These are phyloP conservation scores for Thalassarche chlororhynchos DNA, from an alignment of 2,113 vertebrate species.

Conservation along the genomic window DNA sequence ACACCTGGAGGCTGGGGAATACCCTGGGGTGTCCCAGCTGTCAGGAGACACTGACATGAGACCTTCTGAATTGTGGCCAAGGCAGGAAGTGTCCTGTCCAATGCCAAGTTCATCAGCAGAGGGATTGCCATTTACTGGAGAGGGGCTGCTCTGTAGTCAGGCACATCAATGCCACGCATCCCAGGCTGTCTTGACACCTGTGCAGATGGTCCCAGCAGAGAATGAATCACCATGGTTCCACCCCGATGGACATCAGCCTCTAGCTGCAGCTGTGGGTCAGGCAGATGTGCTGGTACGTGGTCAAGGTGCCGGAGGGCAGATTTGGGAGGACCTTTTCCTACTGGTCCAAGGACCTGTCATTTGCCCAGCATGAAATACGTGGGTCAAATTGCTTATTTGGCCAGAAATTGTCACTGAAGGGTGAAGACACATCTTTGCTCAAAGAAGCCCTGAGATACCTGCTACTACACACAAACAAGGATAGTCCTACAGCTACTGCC, in stretches of 20 bases:
- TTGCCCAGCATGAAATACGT: neutral
- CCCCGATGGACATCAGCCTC: neutral
- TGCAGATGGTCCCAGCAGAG: neutral
- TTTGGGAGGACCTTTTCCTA: neutral
- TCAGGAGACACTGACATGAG: neutral
- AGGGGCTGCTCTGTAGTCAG: neutral
- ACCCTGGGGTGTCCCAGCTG: neutral
- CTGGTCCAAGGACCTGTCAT: neutral
- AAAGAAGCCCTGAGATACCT: neutral
- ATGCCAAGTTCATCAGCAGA: neutral
- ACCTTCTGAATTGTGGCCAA: neutral
- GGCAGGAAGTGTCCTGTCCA: neutral
- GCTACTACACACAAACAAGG: neutral
- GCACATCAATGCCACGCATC: fast-evolving
- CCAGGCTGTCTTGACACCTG: neutral
- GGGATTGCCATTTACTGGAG: neutral
- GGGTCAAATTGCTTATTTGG: neutral
- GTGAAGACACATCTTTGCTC: neutral
- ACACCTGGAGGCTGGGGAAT: neutral
- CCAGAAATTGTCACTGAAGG: neutral
- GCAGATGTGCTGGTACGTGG: neutral
- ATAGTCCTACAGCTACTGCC: neutral
- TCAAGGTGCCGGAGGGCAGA: neutral
- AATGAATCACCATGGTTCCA: neutral
- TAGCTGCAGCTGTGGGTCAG: neutral